Evolutionary conservation across 2,113 vertebrate species (phyloP), one percentile per base, ranked within the genome.

Genomic region (Acanthisitta chloris): DNA sequence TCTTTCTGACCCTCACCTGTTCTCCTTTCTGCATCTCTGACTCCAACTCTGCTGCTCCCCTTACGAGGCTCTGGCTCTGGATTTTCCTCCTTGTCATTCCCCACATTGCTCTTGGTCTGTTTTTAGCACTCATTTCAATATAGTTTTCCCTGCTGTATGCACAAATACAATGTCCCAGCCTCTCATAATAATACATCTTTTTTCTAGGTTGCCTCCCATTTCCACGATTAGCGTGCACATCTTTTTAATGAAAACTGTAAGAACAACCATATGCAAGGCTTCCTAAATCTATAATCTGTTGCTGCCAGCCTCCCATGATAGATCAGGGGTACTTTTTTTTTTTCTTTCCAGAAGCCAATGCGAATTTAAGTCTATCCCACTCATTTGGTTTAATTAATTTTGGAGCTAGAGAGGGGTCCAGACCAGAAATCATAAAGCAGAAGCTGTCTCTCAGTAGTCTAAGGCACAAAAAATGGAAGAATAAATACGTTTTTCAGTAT

Each of bases 1-100:
- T 91, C 93, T 97, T 97, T 93, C 97, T 98, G 98, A 97, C 97
- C 97, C 97, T 98, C 93, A 97, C 91, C 95, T 86, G 92, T 88
- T 96, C 58, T 96, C 92, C 93, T 98, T 96, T 95, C 86, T 96
- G 94, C 64, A 59, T 92, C 92, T 94, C 97, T 85, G 92, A 94
- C 96, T 97, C 95, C 90, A 77, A 65, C 76, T 95, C 95, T 1
- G 33, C 80, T n/a, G 55, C 28, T 82, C 94, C 94, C 94, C 89
- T 87, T 93, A 28, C 11, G 81, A 95, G 55, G 59, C 66, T 57
- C 84, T 1, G 40, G 77, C 79, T 86, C 58, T 80, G 89, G 82
- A 90, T 97, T 92, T 85, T 33, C 92, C 76, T 81, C 20, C 38
- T 55, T 46, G 17, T 16, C 20, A 2, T 59, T 82, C 78, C 94